Evolutionary conservation across 2,888 invertebrate species (phyloP).

Genomic region (Ditylenchus weischeri): DNA sequence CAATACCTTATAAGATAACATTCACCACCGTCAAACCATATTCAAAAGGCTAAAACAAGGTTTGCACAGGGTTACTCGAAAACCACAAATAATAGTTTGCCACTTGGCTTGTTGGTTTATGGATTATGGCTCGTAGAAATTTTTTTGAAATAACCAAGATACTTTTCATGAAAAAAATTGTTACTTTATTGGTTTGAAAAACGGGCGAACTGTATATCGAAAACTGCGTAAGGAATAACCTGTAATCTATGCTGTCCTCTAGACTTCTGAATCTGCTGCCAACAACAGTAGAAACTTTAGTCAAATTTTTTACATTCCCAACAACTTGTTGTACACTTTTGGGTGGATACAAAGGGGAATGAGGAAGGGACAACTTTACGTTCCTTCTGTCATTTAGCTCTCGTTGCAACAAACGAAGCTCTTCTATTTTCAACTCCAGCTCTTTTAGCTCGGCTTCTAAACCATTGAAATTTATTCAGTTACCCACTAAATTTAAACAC

Average conservation of each 20-base stretch:
- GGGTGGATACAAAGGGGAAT: constrained; percentile 26
- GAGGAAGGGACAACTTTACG: constrained; percentile 49
- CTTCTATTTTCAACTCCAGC: constrained; percentile 44
- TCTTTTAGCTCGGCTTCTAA: constrained; percentile 43
- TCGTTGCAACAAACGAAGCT: constrained; percentile 26
- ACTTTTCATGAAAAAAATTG: too few relatives aligned
- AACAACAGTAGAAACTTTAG: not conserved
- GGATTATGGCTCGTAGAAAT: too few relatives aligned
- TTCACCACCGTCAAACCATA: too few relatives aligned
- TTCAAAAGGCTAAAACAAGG: too few relatives aligned
- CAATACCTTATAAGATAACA: too few relatives aligned
- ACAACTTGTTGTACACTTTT: too few relatives aligned
- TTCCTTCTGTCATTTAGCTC: constrained; percentile 42
- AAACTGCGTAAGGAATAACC: constrained; percentile 14
- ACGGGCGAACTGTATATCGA: too few relatives aligned
- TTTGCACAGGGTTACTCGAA: too few relatives aligned
- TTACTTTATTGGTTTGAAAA: too few relatives aligned
- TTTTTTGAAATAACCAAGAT: too few relatives aligned
- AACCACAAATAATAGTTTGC: too few relatives aligned
- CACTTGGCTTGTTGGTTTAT: too few relatives aligned
- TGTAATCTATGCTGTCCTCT: constrained; percentile 35
- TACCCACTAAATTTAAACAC: not conserved
- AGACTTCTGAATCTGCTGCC: constrained; percentile 14
- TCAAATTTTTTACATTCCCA: not conserved
- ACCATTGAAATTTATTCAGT: constrained; percentile 4